Conservation (phyloP, 2,797 vertebrate genomes). For the Hoplostethus atlanticus region DNA sequence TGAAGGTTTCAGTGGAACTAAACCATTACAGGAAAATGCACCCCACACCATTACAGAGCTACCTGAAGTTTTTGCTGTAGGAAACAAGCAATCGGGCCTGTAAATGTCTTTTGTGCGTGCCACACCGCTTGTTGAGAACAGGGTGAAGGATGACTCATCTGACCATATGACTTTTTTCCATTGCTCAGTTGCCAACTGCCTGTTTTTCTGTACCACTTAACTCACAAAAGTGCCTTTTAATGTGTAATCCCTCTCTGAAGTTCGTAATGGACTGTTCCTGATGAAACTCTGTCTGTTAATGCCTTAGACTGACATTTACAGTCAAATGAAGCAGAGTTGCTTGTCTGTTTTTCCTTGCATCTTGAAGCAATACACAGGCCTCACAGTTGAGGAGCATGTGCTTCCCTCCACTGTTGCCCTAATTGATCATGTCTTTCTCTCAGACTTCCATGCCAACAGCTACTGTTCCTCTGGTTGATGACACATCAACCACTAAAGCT, state of each 20-base stretch:
- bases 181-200: not conserved
- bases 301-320: not conserved
- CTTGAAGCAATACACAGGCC: not conserved
- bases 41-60: constrained; percentile 38
- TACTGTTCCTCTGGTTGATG: no score
- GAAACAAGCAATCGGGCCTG: constrained; percentile 55
- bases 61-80: constrained; percentile 56
- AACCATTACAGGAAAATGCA: constrained; percentile 71
- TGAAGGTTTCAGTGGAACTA: constrained; percentile 1
- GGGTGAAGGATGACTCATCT: constrained; percentile 48
- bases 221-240: not conserved
- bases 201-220: not conserved
- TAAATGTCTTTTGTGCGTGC: constrained; percentile 35
- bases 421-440: no score
- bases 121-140: constrained; percentile 17
- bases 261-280: constrained; percentile 7
- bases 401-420: no score
- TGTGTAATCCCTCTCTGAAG: constrained; percentile 1
- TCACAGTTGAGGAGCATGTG: not conserved
- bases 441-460: no score
- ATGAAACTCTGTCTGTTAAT: constrained; percentile 1
- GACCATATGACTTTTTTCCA: constrained; percentile 10
- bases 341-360: not conserved
- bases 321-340: not conserved
- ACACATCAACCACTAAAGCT: no score